phyloP scores from a whole-genome alignment of 1,140 invertebrate species.

The Gryllus bimaculatus region DNA sequence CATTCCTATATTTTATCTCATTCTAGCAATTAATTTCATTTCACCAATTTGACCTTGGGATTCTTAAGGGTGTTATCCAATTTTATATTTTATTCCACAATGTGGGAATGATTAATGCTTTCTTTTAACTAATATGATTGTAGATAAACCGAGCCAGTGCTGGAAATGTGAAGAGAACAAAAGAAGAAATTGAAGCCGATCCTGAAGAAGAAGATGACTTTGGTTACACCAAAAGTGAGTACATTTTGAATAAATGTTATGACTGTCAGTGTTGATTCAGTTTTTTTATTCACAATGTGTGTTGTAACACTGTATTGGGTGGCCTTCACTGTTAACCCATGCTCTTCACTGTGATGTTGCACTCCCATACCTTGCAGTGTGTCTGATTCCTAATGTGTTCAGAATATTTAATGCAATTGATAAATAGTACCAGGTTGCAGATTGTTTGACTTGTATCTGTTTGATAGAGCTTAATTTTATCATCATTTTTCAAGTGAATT shows the following conservation, averaged over 20 bases:
- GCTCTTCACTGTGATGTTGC: no score
- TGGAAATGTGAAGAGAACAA: constrained; percentile 65
- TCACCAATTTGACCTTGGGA: background rate
- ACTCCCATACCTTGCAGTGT: no score
- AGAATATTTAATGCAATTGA: no score
- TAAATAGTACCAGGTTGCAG: no score
- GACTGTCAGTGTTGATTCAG: background rate
- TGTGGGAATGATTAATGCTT: background rate
- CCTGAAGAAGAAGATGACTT: constrained; percentile 79
- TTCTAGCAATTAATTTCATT: background rate
- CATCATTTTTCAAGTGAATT: no score
- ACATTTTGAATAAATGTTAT: background rate
- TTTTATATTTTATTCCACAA: background rate
- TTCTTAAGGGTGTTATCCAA: background rate
- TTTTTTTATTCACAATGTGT: no score
- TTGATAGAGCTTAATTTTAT: no score
- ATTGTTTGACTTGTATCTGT: no score
- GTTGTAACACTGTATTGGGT: no score
- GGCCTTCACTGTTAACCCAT: no score
- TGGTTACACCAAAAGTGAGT: constrained; percentile 86
- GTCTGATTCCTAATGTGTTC: no score
- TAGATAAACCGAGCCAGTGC: constrained; percentile 84
- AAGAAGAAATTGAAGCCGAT: constrained; percentile 67
- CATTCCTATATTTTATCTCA: constrained; percentile 21
- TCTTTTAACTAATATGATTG: constrained; percentile 17